Conservation (phyloP, 2,797 vertebrate species). For the Falco novaeseelandiae region DNA sequence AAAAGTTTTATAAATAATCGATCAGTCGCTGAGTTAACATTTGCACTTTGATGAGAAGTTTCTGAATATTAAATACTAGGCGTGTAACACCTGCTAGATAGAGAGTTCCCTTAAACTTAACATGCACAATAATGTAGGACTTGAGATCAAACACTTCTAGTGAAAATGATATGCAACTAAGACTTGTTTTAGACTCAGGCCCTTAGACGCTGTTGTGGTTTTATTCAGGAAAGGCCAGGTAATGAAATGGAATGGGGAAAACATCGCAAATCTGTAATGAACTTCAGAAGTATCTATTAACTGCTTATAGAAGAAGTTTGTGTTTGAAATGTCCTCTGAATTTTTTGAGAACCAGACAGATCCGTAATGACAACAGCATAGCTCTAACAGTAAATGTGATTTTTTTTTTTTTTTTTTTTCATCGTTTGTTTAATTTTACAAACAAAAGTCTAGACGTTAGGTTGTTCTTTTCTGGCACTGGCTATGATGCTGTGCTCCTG, state of each 20-base stretch:
- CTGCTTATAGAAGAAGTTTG: background rate
- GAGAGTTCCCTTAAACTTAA: conserved; percentile 25
- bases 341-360: background rate
- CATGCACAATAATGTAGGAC: background rate
- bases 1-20: background rate
- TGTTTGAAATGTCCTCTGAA: background rate
- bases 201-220: background rate
- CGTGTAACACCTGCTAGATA: background rate
- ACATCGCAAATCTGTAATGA: background rate
- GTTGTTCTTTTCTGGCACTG: background rate
- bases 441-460: background rate
- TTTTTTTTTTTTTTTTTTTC: background rate
- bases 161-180: background rate
- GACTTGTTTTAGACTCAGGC: background rate
- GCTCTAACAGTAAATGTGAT: background rate
- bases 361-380: background rate
- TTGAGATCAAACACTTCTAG: background rate
- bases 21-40: background rate
- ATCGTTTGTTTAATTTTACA: background rate
- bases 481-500: background rate
- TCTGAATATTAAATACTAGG: background rate
- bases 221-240: background rate
- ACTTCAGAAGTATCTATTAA: background rate
- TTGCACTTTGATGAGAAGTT: conserved; percentile 15
- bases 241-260: background rate